Conservation (phyloP, 2,113 vertebrate species). For the Salvelinus fontinalis region DNA sequence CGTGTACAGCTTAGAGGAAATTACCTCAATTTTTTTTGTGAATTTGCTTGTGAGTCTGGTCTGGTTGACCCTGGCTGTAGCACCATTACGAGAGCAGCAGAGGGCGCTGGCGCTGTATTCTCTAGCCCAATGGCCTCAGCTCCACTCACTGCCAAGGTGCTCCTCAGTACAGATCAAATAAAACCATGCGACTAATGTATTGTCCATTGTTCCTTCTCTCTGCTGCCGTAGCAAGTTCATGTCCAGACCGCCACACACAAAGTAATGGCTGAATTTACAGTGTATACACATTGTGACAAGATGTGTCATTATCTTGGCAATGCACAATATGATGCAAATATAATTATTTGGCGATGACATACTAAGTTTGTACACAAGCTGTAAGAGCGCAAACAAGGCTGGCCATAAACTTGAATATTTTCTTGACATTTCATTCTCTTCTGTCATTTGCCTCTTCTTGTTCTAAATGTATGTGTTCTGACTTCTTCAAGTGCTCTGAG, state of each 20-base stretch:
- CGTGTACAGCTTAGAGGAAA: conserved; percentile 89
- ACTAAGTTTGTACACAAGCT: no score
- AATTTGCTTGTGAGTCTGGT: conserved; percentile 72
- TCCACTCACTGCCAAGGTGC: conserved; percentile 77
- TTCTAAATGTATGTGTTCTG: conserved; percentile 29
- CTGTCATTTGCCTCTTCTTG: neutral
- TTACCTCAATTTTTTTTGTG: conserved; percentile 88
- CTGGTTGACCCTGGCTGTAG: conserved; percentile 64
- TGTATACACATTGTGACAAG: no score
- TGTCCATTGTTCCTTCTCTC: neutral
- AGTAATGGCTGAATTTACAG: neutral
- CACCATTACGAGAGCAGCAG: conserved; percentile 76
- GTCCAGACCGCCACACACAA: conserved; percentile 9
- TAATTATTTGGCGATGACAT: no score
- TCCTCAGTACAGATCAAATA: conserved; percentile 22
- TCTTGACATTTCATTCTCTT: conserved; percentile 6
- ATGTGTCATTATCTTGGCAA: no score
- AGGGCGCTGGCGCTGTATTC: conserved; percentile 66
- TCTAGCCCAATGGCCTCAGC: conserved; percentile 57
- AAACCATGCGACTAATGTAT: neutral
- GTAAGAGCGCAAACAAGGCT: conserved; percentile 2
- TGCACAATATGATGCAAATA: no score
- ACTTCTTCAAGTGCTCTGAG: conserved; percentile 22
- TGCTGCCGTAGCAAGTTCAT: neutral
- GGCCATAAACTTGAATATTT: conserved; percentile 42